These are phyloP conservation scores for Sorex maritimensis DNA, from an alignment of 2,797 vertebrate species.

Conservation along the genomic window DNA sequence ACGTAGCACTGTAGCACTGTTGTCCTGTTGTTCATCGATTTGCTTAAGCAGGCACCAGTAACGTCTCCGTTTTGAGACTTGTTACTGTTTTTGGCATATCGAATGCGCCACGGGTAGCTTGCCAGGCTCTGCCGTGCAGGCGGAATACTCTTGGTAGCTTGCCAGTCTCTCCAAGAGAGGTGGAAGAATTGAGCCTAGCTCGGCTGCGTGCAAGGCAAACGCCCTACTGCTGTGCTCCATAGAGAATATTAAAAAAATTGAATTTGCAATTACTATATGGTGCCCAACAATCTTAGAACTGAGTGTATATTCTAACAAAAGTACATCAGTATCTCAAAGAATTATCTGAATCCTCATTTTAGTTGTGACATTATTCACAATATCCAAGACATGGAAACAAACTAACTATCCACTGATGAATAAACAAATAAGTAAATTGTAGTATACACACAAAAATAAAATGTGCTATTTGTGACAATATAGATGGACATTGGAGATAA, in stretches of 20 bases:
- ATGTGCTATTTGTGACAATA: background rate
- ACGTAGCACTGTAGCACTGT: background rate
- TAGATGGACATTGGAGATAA: background rate
- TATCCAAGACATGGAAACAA: background rate
- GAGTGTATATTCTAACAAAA: background rate
- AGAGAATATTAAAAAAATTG: background rate
- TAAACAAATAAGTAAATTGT: background rate
- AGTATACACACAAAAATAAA: background rate
- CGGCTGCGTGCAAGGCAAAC: too few relatives aligned
- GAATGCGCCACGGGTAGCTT: too few relatives aligned
- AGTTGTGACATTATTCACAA: background rate
- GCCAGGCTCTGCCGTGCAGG: too few relatives aligned
- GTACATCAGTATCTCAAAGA: background rate
- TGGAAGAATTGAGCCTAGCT: too few relatives aligned
- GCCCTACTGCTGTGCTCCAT: too few relatives aligned
- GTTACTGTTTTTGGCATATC: too few relatives aligned
- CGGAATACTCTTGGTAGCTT: too few relatives aligned
- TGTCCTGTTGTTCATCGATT: too few relatives aligned
- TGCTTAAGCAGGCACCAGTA: too few relatives aligned
- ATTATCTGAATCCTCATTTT: background rate
- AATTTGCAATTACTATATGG: background rate
- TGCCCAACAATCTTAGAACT: background rate
- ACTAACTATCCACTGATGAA: background rate
- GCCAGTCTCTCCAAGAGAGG: too few relatives aligned
- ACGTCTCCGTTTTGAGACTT: too few relatives aligned